phyloP scores from a whole-genome alignment of 2,113 vertebrate genomes.

The Sarotherodon lohbergeri region DNA sequence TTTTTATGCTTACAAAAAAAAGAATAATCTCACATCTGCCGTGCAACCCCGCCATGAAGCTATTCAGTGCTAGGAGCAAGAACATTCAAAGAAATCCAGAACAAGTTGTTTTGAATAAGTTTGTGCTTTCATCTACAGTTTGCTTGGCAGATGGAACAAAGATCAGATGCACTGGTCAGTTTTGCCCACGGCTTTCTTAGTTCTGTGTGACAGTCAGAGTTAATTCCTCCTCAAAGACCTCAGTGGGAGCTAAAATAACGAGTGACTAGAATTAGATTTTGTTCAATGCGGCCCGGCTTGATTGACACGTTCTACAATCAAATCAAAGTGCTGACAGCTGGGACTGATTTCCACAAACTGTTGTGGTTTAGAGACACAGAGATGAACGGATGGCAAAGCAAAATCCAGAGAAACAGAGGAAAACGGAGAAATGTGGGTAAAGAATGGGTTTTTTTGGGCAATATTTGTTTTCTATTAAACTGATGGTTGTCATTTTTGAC shows the following conservation, averaged over 20 bases:
- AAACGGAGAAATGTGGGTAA: slow-evolving; percentile 9
- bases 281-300: slow-evolving; percentile 42
- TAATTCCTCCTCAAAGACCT: slow-evolving; percentile 33
- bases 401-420: slow-evolving; percentile 31
- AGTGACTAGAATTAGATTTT: slow-evolving; percentile 61
- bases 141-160: slow-evolving; percentile 23
- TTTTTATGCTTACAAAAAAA: background rate
- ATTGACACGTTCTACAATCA: slow-evolving; percentile 69
- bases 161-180: slow-evolving; percentile 54
- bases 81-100: slow-evolving; percentile 37
- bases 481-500: slow-evolving; percentile 29
- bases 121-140: slow-evolving; percentile 47
- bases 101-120: slow-evolving; percentile 49
- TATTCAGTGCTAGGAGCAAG: slow-evolving; percentile 38
- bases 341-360: slow-evolving; percentile 61
- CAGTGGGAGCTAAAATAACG: slow-evolving; percentile 44
- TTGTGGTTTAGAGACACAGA: slow-evolving; percentile 55
- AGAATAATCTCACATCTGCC: slow-evolving; percentile 18
- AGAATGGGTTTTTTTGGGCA: background rate
- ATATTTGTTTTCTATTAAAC: background rate
- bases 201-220: slow-evolving; percentile 38
- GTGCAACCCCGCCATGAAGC: background rate
- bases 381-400: slow-evolving; percentile 30
- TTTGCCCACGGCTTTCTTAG: background rate
- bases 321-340: slow-evolving; percentile 73